Evolutionary conservation across 2,888 invertebrate genomes (phyloP).

Genomic region (Nomada hirtipes): DNA sequence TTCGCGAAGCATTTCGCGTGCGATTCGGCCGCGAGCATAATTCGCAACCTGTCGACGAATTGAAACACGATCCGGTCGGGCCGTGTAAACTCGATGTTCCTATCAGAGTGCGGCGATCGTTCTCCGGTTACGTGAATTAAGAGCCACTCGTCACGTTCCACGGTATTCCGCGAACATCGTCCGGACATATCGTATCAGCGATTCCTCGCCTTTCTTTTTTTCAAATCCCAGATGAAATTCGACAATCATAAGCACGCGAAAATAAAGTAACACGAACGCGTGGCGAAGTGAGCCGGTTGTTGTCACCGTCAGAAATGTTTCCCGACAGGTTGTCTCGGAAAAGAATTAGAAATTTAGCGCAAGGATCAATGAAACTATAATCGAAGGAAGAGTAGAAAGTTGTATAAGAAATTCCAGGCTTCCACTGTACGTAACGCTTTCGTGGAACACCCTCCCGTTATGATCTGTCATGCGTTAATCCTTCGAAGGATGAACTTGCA

Average conservation of each 20-base stretch:
- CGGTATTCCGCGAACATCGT: constrained; percentile 60
- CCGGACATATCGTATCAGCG: constrained; percentile 47
- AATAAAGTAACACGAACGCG: background rate
- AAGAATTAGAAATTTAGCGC: background rate
- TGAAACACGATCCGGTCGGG: constrained; percentile 58
- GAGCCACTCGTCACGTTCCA: constrained; percentile 59
- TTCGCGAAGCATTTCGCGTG: constrained; percentile 33
- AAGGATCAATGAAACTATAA: too few relatives aligned
- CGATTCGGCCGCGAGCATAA: constrained; percentile 33
- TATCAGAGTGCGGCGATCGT: constrained; percentile 43
- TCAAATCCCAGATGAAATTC: constrained; percentile 19
- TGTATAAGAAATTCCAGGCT: background rate
- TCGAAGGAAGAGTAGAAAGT: too few relatives aligned
- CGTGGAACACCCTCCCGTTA: background rate
- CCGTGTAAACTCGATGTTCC: constrained; percentile 66
- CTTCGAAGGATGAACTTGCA: background rate
- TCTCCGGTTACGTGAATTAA: constrained; percentile 64
- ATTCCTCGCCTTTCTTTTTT: constrained; percentile 13
- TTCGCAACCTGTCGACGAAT: constrained; percentile 48
- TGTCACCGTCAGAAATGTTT: background rate
- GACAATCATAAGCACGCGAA: constrained; percentile 20
- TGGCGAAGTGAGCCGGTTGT: background rate
- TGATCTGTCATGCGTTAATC: constrained; percentile 1
- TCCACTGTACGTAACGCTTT: background rate
- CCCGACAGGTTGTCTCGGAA: background rate